Evolutionary conservation across 2,113 vertebrate species (phyloP).

Genomic region (Pedionomus torquatus): DNA sequence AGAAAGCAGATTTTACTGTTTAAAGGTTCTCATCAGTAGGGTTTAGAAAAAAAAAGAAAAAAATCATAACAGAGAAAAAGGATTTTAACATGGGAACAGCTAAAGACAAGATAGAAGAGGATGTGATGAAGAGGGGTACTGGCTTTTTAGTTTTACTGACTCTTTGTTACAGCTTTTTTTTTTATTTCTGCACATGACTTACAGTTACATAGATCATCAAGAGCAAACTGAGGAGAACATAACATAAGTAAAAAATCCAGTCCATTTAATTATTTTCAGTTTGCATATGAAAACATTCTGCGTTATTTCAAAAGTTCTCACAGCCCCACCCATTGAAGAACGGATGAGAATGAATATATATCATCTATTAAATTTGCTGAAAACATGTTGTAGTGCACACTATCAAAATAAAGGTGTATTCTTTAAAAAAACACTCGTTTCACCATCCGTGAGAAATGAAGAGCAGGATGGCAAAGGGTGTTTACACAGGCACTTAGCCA

Average conservation of each 20-base stretch:
- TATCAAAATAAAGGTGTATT: not conserved
- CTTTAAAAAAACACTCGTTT: not conserved
- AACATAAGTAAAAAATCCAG: not conserved
- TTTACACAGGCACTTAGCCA: slow-evolving; percentile 61
- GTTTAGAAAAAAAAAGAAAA: not conserved
- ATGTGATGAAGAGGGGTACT: not conserved
- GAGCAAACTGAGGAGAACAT: not conserved
- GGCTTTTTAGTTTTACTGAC: not conserved
- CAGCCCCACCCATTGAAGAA: not conserved
- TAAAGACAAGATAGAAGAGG: not conserved
- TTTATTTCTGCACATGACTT: not conserved
- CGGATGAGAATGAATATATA: not conserved
- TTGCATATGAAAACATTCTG: not conserved
- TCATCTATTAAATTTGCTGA: not conserved
- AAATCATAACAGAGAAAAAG: not conserved
- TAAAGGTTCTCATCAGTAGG: not conserved
- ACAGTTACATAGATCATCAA: not conserved
- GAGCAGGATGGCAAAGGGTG: slow-evolving; percentile 50
- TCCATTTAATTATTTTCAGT: not conserved
- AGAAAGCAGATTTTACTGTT: not conserved
- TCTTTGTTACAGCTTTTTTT: not conserved
- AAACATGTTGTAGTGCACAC: not conserved
- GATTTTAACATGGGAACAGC: not conserved
- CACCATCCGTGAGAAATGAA: slow-evolving; percentile 6
- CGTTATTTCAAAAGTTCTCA: not conserved